Evolutionary conservation across 1,140 invertebrate species (phyloP), one percentile per base, ranked within the genome.

Genomic region (Drosophila sp.): DNA sequence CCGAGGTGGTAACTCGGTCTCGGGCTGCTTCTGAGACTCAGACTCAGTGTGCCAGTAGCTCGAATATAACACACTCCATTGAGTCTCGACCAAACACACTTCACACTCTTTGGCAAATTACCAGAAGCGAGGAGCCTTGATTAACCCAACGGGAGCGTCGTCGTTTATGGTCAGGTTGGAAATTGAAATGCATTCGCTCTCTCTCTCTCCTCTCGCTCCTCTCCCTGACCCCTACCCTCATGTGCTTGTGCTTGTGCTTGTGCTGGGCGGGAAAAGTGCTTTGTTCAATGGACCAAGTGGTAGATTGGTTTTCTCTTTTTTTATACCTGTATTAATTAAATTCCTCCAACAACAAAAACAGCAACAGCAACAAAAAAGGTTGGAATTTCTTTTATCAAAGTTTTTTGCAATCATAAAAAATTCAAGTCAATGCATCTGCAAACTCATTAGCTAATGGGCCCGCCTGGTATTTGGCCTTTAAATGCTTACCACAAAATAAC

Each of bases 41-140:
- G n/a, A 55, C 55, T 64, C 35, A 11, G 7, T 11, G 8, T 38
- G 66, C 56, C 72, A 79, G 38, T 58, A 58, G 30, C 30, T 35
- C 72, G 64, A 72, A 80, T 73, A 80, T 79, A 87, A 87, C 74
- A 86, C 83, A 89, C 83, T 89, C 84, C 83, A 87, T 87, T 87
- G 83, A 83, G 84, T 68, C 70, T 70, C 58, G 79, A 70, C 66
- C 83, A 86, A 76, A 70, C 80, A 87, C 81, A 87, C 84, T 87
- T 87, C 72, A 89, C 83, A 89, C 83, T 87, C 76, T 89, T 60
- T 72, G 65, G 66, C 60, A 87, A 86, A 86, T 86, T 86, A 86
- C 84, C 76, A 58, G 80, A 79, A 73, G 79, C 84, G 72, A 58
- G 76, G 76, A 73, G 79, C 72, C 83, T 87, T 87, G 84, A 87